Evolutionary conservation across 2,113 vertebrate genomes (phyloP), one percentile per base, ranked within the genome.

Genomic region (Myiopsitta monachus): DNA sequence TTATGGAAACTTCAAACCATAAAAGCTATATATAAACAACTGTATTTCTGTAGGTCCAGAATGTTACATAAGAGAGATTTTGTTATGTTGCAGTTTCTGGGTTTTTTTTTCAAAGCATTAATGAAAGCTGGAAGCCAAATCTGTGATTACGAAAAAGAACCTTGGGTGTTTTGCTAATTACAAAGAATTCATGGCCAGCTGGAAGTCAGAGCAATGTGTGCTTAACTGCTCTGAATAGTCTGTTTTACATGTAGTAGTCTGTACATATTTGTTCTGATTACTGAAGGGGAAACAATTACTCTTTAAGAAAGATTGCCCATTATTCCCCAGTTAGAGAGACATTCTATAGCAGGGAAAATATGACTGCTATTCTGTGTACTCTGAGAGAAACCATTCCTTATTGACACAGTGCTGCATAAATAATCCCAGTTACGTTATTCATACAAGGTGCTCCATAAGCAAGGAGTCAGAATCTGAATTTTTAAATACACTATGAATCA

Each of bases 241-340:
- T 66, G 7, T 89, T 94, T 96, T 75, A 67, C 77, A 54, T 87
- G 49, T 44, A 81, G 24, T 69, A 84, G 55, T 91, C 61, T 94
- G 51, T 78, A 73, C 23, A 49, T 70, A 91, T 94, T 94, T 94
- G 11, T 55, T 92, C 46, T 94, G 84, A 92, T 82, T 96, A 66
- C 87, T 92, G 84, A 92, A 94, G 51, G 66, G 81, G 81, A 96
- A 92, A 91, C 89, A 78, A 92, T 89, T 91, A 82, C 61, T 91
- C 61, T 92, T 94, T 96, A 78, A 72, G 64, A 92, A 94, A 92
- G 68, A 92, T 63, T 92, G 38, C 75, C 81, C 31, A 63, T 96
- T 96, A 78, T 92, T 83, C 12, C 6, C 24, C 39, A 94, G 81
- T 95, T 87, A 89, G 28, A 77, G 33, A 69, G 28, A 83, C 36